Base-by-base conservation (phyloP, 2,113 vertebrate species). In the Dromaius novaehollandiae region DNA sequence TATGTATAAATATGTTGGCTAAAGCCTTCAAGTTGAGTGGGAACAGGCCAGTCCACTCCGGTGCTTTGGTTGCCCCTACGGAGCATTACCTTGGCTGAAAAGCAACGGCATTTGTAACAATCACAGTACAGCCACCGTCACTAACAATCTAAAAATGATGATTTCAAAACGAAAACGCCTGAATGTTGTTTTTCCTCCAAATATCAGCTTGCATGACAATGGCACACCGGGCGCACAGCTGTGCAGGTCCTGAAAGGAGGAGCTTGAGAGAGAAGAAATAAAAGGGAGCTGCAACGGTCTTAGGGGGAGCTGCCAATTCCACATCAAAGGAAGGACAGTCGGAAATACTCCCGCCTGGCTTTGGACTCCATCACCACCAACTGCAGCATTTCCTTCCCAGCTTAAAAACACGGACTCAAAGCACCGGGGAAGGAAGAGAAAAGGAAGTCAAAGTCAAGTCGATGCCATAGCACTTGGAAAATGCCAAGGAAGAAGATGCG, bases 401-500 rank as follows among this genome's bases (percentile, higher is more conserved):
- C 26, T 40, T 5, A 9, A 51, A 70, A 61, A 34, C 40, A 51
- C 1, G 13, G 42, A 82, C 4, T 13, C 26, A 58, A 70, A 77
- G 82, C 63, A 21, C 58, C 1, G 13, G 66, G 36, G 75, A 80
- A 70, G 48, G 51, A 70, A 34, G 50, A 0, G 4, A 46, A 26
- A 85, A 55, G 63, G 84, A 65, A 91, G 75, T 42, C 66, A 74
- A 86, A 86, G 89, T 20, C 88, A 68, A 44, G 32, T 4, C 92
- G 68, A 42, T 25, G 68, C 73, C 14, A 0, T 3, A 44, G 11
- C 10, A 13, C 19, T 53, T 48, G 24, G 44, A 38, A 65, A 77
- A 42, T 2, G 4, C 9, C 60, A 16, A 4, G 1, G 36, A 42
- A 56, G 78, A 15, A 0, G 1, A 55, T 0, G 9, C 0, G 0